These are phyloP conservation scores for Branchipolynoe longqiensis DNA, from an alignment of 2,888 invertebrate species.

Conservation along the genomic window DNA sequence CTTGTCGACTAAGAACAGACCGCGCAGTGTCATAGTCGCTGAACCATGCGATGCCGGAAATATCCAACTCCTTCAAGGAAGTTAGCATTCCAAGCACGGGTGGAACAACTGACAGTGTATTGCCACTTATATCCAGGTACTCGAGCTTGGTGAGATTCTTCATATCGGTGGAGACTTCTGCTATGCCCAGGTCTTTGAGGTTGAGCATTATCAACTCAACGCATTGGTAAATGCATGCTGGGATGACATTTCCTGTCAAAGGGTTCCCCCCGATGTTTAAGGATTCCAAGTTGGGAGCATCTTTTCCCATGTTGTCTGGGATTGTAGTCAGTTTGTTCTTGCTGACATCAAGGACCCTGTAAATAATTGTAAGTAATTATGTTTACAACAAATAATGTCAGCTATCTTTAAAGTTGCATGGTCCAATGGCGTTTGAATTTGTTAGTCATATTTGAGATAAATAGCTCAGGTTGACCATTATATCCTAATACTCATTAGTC, in stretches of 20 bases:
- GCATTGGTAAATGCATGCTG: conserved; percentile 58
- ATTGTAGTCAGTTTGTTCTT: conserved; percentile 58
- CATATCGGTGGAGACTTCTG: conserved; percentile 70
- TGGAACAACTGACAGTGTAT: conserved; percentile 56
- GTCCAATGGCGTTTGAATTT: no score
- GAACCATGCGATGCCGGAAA: conserved; percentile 75
- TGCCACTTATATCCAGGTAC: conserved; percentile 63
- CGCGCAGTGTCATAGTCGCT: conserved; percentile 60
- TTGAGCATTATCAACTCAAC: conserved; percentile 68
- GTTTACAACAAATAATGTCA: no score
- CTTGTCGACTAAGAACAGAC: conserved; percentile 58
- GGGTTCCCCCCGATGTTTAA: conserved; percentile 69
- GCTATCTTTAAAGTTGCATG: no score
- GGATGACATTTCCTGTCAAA: conserved; percentile 62
- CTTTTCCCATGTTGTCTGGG: conserved; percentile 38
- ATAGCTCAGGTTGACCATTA: no score
- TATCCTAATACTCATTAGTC: no score
- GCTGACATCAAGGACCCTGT: not conserved
- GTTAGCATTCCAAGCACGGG: conserved; percentile 69
- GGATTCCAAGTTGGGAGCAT: not conserved
- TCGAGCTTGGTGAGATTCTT: conserved; percentile 71
- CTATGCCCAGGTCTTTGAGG: conserved; percentile 71
- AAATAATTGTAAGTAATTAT: conserved; percentile 44
- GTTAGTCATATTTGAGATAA: no score
- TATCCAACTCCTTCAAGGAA: conserved; percentile 69